Base-by-base conservation (phyloP, 1,140 invertebrate species). In the Leptinotarsa lineolata region DNA sequence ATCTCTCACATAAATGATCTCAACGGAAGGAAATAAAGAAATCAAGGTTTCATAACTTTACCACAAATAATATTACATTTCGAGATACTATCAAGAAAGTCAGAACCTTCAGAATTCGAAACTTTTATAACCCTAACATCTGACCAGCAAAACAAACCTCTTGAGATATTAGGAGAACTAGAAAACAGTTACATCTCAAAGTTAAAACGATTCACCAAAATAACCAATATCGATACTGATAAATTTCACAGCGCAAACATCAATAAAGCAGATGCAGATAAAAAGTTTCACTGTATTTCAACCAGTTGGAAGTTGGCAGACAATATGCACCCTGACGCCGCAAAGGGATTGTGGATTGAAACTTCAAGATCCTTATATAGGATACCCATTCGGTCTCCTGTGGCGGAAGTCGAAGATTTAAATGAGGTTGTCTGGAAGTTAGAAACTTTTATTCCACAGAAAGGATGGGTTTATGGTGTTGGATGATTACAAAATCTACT, bases 141-240 rank as follows among this genome's bases (percentile, higher is more conserved):
- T 1, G 48, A n/a, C 3, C 16, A 13, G 4, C 15, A 16, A 54
- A 54, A 54, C 48, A 54, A 54, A 54, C 48, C 15, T n/a, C n/a
- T 54, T 18, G n/a, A 54, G 48, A 2, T 54, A 54, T 54, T 54
- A 54, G 48, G 48, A 54, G 48, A 54, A 18, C 48, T 15, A 54
- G 48, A 54, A 54, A 54, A 12, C 4, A 54, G 48, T 15, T 16
- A 18, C 48, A 13, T 54, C n/a, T 54, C 48, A 64, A 30, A 64
- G 61, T 64, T 64, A 8, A 64, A 64, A 64, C 20, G 24, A 30
- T 22, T 22, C 22, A 18, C 13, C 22, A 64, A 30, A 64, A 64
- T 64, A 64, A 30, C 61, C 22, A 64, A 64, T 64, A 64, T 64
- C 22, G 22, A 64, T 30, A 30, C 24, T 30, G 61, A 64, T 64